A percentile compares a stretch with the other conserved stretches of the same genome.
Conservation (phyloP, 2,888 invertebrate genomes). For the Villa cingulata region DNA sequence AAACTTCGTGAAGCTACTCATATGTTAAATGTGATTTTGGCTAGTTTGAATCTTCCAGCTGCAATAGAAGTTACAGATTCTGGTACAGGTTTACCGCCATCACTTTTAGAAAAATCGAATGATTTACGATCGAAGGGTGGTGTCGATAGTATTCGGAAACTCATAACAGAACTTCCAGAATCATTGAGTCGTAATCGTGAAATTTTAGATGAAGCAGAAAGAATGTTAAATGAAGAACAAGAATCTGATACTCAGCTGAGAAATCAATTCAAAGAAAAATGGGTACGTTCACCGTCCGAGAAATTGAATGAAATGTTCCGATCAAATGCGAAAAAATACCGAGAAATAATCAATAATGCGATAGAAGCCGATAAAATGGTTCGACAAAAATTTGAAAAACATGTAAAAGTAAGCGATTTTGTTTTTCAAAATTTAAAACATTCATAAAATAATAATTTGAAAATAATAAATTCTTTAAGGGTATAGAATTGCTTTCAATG, state of each 20-base stretch:
- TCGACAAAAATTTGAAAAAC: slow-evolving; percentile 68
- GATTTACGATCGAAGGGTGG: slow-evolving; percentile 69
- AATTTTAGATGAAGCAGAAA: slow-evolving; percentile 81
- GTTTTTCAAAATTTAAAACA: not conserved
- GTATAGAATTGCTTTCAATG: slow-evolving; percentile 70
- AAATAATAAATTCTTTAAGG: slow-evolving; percentile 29
- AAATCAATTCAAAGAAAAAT: slow-evolving; percentile 80
- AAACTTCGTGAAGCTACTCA: slow-evolving; percentile 84
- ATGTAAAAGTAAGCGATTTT: slow-evolving; percentile 39
- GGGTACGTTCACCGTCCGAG: slow-evolving; percentile 80
- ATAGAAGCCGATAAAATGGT: slow-evolving; percentile 70
- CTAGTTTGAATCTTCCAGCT: slow-evolving; percentile 93
- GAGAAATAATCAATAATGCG: slow-evolving; percentile 84
- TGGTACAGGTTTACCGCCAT: slow-evolving; percentile 67
- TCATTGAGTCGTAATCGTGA: slow-evolving; percentile 83
- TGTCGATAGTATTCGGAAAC: slow-evolving; percentile 49
- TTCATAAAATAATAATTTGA: not conserved
- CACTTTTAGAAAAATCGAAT: slow-evolving; percentile 72
- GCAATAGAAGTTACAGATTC: slow-evolving; percentile 73
- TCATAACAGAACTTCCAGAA: slow-evolving; percentile 80
- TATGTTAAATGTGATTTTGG: slow-evolving; percentile 77
- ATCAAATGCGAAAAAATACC: slow-evolving; percentile 82
- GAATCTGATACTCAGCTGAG: slow-evolving; percentile 78
- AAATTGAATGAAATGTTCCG: slow-evolving; percentile 81
- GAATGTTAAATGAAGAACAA: slow-evolving; percentile 80